Base-by-base conservation (phyloP, 2,888 invertebrate genomes). In the Noctua janthina region DNA sequence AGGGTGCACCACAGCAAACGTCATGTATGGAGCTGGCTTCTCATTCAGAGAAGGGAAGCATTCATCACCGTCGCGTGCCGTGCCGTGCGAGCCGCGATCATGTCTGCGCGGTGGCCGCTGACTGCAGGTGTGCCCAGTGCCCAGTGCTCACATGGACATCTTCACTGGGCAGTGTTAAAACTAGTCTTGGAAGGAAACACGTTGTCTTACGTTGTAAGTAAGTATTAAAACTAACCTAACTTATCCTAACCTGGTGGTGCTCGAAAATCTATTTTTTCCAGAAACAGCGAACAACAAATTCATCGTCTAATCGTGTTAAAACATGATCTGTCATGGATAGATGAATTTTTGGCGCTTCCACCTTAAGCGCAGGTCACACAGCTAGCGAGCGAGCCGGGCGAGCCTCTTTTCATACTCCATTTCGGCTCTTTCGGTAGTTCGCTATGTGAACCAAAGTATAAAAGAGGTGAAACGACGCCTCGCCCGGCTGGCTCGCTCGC, bases 321-420 rank as follows among this genome's bases (percentile, higher is more conserved):
- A 64, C 20, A 29, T 54, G 17, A 73, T 73, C 56, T 54, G 43
- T 81, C 72, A 62, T 35, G 43, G 51, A 64, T 54, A 59, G 6
- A 51, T 69, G 2, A 56, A 17, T 23, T 15, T 29, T 11, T 49
- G 17, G 46, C 46, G 46, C 46, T 46, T 46, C 10, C 46, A 46
- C 10, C 46, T 43, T 46, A 46, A 46, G 46, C 46, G 46, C 46
- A 46, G 46, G 46, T 1, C 46, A 46, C 46, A 46, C 13, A 46
- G 11, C 46, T 46, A 46, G 46, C 7, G 46, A 46, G 11, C 13
- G 46, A 46, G 46, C 43, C 43, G 43, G 43, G 43, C 11, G 46
- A 46, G 46, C 11, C 46, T 46, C 11, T 10, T 10, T 46, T 11
- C 46, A 46, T 10, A 10, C 46, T 46, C 11, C 46, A 10, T 10